A percentile compares a stretch with the other conserved stretches of the same genome.
phyloP scores from a whole-genome alignment of 2,888 invertebrate genomes.

The Eupeodes latifasciatus region DNA sequence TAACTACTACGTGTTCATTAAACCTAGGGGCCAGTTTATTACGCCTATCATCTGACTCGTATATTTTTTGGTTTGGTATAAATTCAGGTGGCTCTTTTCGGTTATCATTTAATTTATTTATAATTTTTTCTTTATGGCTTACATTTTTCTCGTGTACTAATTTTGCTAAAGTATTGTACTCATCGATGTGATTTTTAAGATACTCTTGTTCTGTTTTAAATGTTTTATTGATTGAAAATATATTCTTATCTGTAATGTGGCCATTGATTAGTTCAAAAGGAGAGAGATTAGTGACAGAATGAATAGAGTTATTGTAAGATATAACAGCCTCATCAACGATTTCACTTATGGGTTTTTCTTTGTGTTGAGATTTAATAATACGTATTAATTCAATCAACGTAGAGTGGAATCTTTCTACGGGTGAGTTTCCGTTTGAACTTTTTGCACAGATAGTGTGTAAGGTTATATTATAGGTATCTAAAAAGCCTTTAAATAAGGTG shows the following conservation, averaged over 20 bases:
- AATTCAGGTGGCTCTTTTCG: no score
- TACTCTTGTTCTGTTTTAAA: constrained; percentile 21
- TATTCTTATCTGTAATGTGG: not conserved
- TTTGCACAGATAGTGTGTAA: constrained; percentile 56
- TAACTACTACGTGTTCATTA: no score
- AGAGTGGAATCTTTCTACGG: constrained; percentile 66
- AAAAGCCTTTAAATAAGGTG: constrained; percentile 41
- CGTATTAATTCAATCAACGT: constrained; percentile 58
- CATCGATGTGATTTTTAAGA: constrained; percentile 12
- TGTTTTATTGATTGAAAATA: constrained; percentile 9
- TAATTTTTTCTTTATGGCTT: no score
- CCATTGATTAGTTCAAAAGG: constrained; percentile 29
- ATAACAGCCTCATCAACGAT: constrained; percentile 49
- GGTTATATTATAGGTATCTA: constrained; percentile 45
- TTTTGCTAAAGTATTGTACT: no score
- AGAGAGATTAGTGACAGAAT: constrained; percentile 10
- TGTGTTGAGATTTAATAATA: constrained; percentile 56
- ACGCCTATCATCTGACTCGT: no score
- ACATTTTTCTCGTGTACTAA: no score
- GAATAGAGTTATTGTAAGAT: constrained; percentile 7
- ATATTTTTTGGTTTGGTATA: no score
- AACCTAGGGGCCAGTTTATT: no score
- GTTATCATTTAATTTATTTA: no score
- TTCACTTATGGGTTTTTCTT: constrained; percentile 44
- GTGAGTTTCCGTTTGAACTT: constrained; percentile 62